Evolutionary conservation across 2,113 vertebrate genomes (phyloP), one percentile per base, ranked within the genome.

Genomic region (Rissa tridactyla): DNA sequence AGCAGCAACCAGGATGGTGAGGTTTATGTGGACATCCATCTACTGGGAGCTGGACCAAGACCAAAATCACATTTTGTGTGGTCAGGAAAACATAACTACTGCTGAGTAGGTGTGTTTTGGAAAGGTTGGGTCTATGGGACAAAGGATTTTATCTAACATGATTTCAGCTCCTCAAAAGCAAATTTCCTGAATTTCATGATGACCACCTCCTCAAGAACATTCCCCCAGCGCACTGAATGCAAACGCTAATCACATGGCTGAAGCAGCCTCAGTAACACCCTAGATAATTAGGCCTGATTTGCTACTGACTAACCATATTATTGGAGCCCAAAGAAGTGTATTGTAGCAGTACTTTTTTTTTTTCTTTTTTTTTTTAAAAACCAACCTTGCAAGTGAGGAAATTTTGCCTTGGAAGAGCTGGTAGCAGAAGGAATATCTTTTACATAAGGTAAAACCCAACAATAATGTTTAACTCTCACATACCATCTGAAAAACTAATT

Each of bases 401-500:
- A 54, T 94, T 93, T 77, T 94, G 29, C 25, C 42, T 77, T 38
- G 15, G 62, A 88, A 88, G 58, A 73, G 36, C 25, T 32, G 27
- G 52, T 38, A 71, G 64, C 23, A 73, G 72, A 22, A 94, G 42
- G 46, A 82, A 38, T 18, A 27, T 49, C 22, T 90, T 81, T 51
- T 75, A 46, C 32, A 21, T 29, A 86, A 78, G 23, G 42, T 66
- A 88, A 83, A 93, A 19, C 6, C 12, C n/a, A 23, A 55, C 1
- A 0, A 40, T 27, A 72, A 62, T 0, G 2, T 86, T 78, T 75
- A 84, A 60, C 11, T 78, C 36, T 83, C 54, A 58, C 0, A 1
- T n/a, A 71, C 17, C 5, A 5, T 29, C 65, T 79, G 65, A 71
- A 71, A 86, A 89, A 87, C 34, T 42, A 81, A 55, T 13, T 82